Conservation (phyloP, 92 coral and sea anemone species). For the Actinostola sp. region DNA sequence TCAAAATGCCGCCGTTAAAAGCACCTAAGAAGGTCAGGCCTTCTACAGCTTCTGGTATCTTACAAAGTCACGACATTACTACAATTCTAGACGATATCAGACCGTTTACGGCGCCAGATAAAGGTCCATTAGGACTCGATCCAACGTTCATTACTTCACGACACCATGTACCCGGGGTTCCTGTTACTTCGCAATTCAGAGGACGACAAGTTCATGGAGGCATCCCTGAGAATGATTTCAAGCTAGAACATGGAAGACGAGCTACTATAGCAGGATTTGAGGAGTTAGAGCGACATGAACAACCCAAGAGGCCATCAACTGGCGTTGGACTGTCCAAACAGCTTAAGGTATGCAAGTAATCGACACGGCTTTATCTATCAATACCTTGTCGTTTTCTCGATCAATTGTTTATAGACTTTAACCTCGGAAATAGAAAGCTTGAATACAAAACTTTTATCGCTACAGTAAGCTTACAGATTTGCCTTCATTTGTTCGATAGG, state of each 20-base stretch:
- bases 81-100: conserved; percentile 88
- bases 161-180: conserved; percentile 97
- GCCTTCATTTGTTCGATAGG: too few relatives aligned
- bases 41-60: conserved; percentile 91
- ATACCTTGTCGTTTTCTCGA: too few relatives aligned
- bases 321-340: conserved; percentile 76
- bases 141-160: conserved; percentile 98
- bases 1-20: conserved; percentile 91
- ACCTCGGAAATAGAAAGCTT: too few relatives aligned
- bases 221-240: conserved; percentile 85
- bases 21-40: conserved; percentile 76
- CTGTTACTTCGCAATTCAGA: conserved; percentile 69
- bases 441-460: too few relatives aligned
- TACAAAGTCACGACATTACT: conserved; percentile 84
- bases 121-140: conserved; percentile 85
- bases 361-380: background rate
- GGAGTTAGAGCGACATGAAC: conserved; percentile 81
- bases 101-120: conserved; percentile 94
- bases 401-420: too few relatives aligned
- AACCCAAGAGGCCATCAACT: conserved; percentile 88
- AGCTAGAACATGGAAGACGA: conserved; percentile 85
- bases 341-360: conserved; percentile 71
- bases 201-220: conserved; percentile 99
- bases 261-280: conserved; percentile 92
- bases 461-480: too few relatives aligned